These are phyloP conservation scores for Atherinomorus stipes DNA, from an alignment of 2,113 vertebrate genomes.

Conservation along the genomic window DNA sequence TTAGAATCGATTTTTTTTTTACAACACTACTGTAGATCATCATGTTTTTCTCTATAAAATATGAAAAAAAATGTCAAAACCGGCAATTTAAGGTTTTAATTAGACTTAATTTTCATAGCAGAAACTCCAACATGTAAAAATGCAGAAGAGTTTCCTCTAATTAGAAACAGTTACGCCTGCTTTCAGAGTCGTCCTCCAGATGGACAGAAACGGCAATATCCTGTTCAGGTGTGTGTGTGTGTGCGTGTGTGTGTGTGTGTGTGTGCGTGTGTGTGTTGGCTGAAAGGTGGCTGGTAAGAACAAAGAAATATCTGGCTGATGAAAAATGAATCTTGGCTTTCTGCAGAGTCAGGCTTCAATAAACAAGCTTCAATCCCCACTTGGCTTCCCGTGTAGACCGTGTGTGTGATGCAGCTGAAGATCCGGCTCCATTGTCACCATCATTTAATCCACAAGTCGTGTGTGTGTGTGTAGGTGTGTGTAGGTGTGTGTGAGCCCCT, in stretches of 20 bases:
- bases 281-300: slow-evolving; percentile 25
- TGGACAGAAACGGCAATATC: slow-evolving; percentile 24
- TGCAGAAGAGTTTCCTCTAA: too few species aligned
- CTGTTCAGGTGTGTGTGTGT: neutral
- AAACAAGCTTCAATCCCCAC: slow-evolving; percentile 53
- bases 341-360: slow-evolving; percentile 35
- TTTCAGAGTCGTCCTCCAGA: slow-evolving; percentile 29
- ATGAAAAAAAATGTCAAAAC: too few species aligned
- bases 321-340: slow-evolving; percentile 51
- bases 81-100: too few species aligned
- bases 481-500: slow-evolving; percentile 30
- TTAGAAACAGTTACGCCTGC: slow-evolving; percentile 2
- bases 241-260: neutral
- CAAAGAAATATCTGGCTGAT: slow-evolving; percentile 49
- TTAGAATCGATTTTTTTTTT: too few species aligned
- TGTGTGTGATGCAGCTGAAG: slow-evolving; percentile 61
- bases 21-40: too few species aligned
- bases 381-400: slow-evolving; percentile 48
- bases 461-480: neutral
- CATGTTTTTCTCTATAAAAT: too few species aligned
- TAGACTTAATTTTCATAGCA: neutral
- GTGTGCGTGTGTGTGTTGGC: neutral
- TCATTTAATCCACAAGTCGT: slow-evolving; percentile 33
- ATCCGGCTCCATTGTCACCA: slow-evolving; percentile 54
- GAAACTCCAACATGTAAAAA: too few species aligned